Base-by-base conservation (phyloP, 2,888 invertebrate species). In the Gibbula magus region DNA sequence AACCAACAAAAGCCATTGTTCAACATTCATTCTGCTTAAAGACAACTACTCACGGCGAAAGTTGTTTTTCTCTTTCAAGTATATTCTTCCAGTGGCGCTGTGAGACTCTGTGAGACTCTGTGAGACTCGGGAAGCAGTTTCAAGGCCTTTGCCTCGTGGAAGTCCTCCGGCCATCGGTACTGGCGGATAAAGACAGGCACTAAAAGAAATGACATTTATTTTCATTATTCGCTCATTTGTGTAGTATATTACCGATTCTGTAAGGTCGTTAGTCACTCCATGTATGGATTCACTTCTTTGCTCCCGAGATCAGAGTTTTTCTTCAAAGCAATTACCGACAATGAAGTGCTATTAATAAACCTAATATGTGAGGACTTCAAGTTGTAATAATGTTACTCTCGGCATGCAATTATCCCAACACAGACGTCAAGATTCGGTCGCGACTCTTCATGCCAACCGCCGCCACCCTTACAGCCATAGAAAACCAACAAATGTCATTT, bases 341-440 rank as follows among this genome's bases (percentile, higher is more conserved):
- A 70, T 70, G 70, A 70, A 70, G 70, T 35, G 70, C 70, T 70
- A 70, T 70, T 70, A 70, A 70, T 70, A 70, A 70, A 32, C 70
- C 70, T 70, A 70, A 70, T 70, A 39, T 70, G 70, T 32, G 32
- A 35, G n/a, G 35, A 70, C 32, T 70, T 32, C 35, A 32, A 35
- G 70, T 32, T 35, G 70, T 70, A 70, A 70, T n/a, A 70, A 8
- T 35, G 39, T 70, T 70, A 70, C 32, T 70, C 70, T 70, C 10
- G 70, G 35, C 70, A 35, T 32, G 70, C 70, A 70, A 70, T 70
- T 70, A 70, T 39, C 32, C 29, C 39, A 35, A 70, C 35, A 35
- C 18, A 39, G 32, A 32, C 70, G 70, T 70, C 70, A 70, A 70
- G 70, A 70, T 70, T 70, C 70, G 70, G 70, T 16, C 70, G 35